Evolutionary conservation across 2,797 vertebrate species (phyloP), one percentile per base, ranked within the genome.

Genomic region (Tadarida brasiliensis): DNA sequence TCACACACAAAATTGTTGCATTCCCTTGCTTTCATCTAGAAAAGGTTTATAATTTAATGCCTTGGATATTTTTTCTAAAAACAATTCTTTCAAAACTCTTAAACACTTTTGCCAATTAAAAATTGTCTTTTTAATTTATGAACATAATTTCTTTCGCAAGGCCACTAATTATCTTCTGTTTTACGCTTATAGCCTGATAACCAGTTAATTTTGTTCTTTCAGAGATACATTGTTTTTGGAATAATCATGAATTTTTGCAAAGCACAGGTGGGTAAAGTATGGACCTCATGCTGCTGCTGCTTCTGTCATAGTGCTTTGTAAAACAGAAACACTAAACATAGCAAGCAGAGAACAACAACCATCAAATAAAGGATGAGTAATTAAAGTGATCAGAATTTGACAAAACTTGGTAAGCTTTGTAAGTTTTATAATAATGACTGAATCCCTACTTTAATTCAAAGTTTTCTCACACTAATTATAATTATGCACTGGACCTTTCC

Each of bases 251-350:
- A 14, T 57, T 96, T 95, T 59, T 95, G 94, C 74, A 89, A 96
- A 93, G 63, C 94, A 87, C 96, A 98, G 96, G 97, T 97, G 97
- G 95, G 47, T 84, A 24, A 71, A 92, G 59, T 30, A 30, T 11
- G 76, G 95, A 95, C 96, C 91, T 63, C 97, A 97, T 95, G 97
- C 94, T 97, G 96, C 63, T 94, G 80, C 61, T 76, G 35, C 95
- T 97, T 97, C 97, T 97, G 96, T 96, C 76, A n/a, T 20, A 11
- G 84, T 47, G 24, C 87, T 97, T 93, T 83, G 70, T 68, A 96
- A 97, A 95, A 89, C 61, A 88, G 77, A 95, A 94, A 78, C 20
- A 88, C 95, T 88, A 92, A 95, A 87, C 81, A 82, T 28, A 87
- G 88, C 59, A 95, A 91, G 77, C 87, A 90, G 90, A n/a, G 30